Evolutionary conservation across 2,888 invertebrate species (phyloP), one percentile per base, ranked within the genome.

Genomic region (Lycaena phlaeas): DNA sequence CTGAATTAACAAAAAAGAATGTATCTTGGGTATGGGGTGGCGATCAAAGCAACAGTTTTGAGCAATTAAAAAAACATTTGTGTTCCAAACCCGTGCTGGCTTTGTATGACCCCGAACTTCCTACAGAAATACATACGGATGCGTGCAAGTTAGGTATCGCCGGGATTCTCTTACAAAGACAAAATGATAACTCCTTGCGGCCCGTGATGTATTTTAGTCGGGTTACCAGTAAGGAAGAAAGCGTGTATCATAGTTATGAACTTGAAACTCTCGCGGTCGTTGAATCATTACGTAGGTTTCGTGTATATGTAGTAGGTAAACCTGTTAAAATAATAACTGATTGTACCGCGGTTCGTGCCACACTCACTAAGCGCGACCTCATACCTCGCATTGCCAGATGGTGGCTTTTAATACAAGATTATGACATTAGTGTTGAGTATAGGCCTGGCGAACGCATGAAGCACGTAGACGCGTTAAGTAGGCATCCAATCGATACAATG

Each of bases 391-490:
- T n/a, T n/a, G n/a, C n/a, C n/a, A n/a, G n/a, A n/a, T n/a, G n/a
- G n/a, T n/a, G n/a, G n/a, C n/a, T n/a, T n/a, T n/a, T n/a, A n/a
- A n/a, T n/a, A n/a, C n/a, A n/a, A n/a, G n/a, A n/a, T n/a, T n/a
- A n/a, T n/a, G n/a, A n/a, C n/a, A n/a, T n/a, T n/a, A n/a, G n/a
- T n/a, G n/a, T n/a, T n/a, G n/a, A n/a, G n/a, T n/a, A n/a, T n/a
- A n/a, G n/a, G n/a, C n/a, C n/a, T n/a, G 60, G 57, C 0, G 45
- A 48, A 1, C 44, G 49, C 1, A 61, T 66, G 57, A 43, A 42
- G 9, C 62, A 66, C 34, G 59, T 61, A 1, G 67, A 65, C 39
- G 61, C 60, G 0, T 27, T 67, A 4, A 67, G 67, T 44, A 41
- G 63, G 4, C 49, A 55, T 30, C 57, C 61, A 2, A 9, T 45